phyloP scores from a whole-genome alignment of 2,113 vertebrate species.

The Castor canadensis region DNA sequence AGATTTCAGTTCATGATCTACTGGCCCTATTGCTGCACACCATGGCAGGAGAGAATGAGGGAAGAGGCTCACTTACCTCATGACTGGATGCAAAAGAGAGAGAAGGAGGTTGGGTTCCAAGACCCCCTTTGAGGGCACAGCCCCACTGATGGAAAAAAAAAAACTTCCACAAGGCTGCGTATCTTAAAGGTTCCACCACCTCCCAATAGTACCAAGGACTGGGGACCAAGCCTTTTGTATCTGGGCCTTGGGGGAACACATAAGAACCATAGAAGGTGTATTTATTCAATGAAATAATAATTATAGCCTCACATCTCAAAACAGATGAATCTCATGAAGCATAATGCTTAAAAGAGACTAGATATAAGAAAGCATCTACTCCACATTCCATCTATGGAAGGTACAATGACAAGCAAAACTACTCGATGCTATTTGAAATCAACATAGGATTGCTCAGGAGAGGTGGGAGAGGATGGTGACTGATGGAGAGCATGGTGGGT shows the following conservation, averaged over 20 bases:
- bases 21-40: too few species aligned
- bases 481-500: background rate
- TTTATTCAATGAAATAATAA: too few species aligned
- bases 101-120: background rate
- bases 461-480: background rate
- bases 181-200: background rate
- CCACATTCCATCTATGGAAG: background rate
- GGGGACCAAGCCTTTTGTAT: background rate
- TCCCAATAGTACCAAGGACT: too few species aligned
- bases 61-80: background rate
- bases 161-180: too few species aligned
- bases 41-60: background rate
- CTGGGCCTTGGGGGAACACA: background rate
- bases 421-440: background rate
- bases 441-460: background rate
- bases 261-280: background rate
- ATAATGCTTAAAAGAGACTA: background rate
- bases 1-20: too few species aligned
- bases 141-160: too few species aligned
- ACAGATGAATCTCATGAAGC: background rate
- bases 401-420: background rate
- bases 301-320: too few species aligned
- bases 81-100: background rate
- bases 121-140: too few species aligned
- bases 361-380: background rate